Base-by-base conservation (phyloP, 1,140 invertebrate species). In the Drosophila ercepeae region DNA sequence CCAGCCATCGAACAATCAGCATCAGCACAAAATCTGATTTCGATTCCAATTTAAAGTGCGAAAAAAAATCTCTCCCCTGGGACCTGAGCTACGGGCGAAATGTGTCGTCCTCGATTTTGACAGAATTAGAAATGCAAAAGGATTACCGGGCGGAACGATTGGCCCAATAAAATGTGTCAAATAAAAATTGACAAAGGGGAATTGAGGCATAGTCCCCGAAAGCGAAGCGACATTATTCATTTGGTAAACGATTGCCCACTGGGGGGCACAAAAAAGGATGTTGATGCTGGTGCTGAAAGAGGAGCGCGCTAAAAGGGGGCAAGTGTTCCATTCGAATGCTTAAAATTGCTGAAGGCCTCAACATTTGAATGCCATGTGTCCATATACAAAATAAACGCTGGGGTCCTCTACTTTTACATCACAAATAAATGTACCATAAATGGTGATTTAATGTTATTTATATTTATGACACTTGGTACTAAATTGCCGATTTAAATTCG, bases 151-250 rank as follows among this genome's bases (percentile, higher is more conserved):
- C 50, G 14, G 63, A 78, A 51, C 67, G 67, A 72, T 86, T 86
- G 68, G 50, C 58, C 41, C 75, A 64, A 83, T 75, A 64, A 84
- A 84, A 84, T 79, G 58, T 86, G 81, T 86, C 72, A 76, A 73
- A 83, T 78, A 74, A 84, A 86, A 86, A 73, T 76, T 76, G 67
- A 65, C 61, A 76, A 79, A 73, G 36, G 67, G 25, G 58, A 72
- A 72, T 61, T 71, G 71, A 51, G 42, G 36, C 50, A 58, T 27
- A 25, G 19, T 13, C 1, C 44, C 57, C 54, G n/a, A 60, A 23
- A 70, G 58, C 32, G 48, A 25, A 71, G 54, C 25, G 48, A 44
- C 57, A 65, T 71, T 65, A 71, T 63, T 67, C 61, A 82, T 69
- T 82, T 82, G 45, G 18, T 72, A 58, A 81, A 73, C 51, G 54